A percentile compares a stretch with the other conserved stretches of the same genome.
phyloP scores from a whole-genome alignment of 2,888 invertebrate genomes.

The Orthosia cruda region DNA sequence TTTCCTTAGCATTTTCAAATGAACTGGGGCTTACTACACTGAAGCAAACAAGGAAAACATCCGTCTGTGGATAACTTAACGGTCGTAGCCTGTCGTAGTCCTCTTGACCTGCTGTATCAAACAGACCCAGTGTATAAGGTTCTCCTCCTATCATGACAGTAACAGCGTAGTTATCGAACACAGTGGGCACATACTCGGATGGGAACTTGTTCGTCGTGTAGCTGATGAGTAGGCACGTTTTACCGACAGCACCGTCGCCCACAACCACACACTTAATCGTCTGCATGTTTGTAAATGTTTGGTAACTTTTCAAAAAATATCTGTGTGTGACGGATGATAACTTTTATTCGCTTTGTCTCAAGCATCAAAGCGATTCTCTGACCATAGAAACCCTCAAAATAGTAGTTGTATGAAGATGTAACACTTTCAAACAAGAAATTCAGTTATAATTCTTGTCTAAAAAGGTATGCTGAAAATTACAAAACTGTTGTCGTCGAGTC shows the following conservation, averaged over 20 bases:
- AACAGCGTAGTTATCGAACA: constrained; percentile 99
- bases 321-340: constrained; percentile 82
- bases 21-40: constrained; percentile 99
- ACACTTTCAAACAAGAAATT: constrained; percentile 67
- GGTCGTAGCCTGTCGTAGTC: constrained; percentile 99
- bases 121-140: constrained; percentile 99
- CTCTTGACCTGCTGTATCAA: constrained; percentile 99
- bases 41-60: constrained; percentile 99
- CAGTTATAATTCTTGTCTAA: constrained; percentile 67
- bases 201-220: constrained; percentile 99
- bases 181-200: constrained; percentile 98
- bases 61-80: constrained; percentile 99
- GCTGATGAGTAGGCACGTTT: constrained; percentile 98
- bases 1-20: constrained; percentile 99
- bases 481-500: constrained; percentile 70
- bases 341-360: constrained; percentile 51
- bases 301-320: constrained; percentile 56
- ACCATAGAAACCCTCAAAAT: constrained; percentile 66
- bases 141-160: constrained; percentile 99
- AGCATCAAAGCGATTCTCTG: constrained; percentile 42
- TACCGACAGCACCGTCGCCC: constrained; percentile 99
- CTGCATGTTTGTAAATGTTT: constrained; percentile 93
- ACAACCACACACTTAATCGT: constrained; percentile 99
- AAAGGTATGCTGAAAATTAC: constrained; percentile 73
- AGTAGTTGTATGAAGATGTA: constrained; percentile 65